phyloP scores from a whole-genome alignment of 1,140 invertebrate genomes.

The Dendrolimus kikuchii region DNA sequence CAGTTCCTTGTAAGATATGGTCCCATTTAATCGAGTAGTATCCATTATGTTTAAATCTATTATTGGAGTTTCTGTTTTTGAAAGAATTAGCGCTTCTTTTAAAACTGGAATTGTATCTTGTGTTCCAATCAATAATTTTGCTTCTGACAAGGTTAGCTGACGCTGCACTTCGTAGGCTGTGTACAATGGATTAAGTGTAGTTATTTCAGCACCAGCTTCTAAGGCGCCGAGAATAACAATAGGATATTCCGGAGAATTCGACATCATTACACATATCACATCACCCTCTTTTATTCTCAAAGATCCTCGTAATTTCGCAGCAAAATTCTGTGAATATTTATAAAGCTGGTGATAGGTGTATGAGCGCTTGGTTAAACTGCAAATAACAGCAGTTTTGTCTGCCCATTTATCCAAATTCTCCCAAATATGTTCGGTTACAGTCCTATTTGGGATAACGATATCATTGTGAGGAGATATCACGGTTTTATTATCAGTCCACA shows the following conservation, averaged over 20 bases:
- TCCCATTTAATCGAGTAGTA: slow-evolving; percentile 52
- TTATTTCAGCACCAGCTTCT: slow-evolving; percentile 80
- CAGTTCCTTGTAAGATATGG: slow-evolving; percentile 73
- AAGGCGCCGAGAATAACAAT: slow-evolving; percentile 78
- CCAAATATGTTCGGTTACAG: slow-evolving; percentile 75
- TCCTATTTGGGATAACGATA: slow-evolving; percentile 58
- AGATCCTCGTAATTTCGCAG: slow-evolving; percentile 75
- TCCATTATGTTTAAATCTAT: slow-evolving; percentile 54
- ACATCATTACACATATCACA: slow-evolving; percentile 78
- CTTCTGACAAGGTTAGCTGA: slow-evolving; percentile 77
- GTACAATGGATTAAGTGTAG: slow-evolving; percentile 86
- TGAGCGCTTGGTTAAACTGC: slow-evolving; percentile 77
- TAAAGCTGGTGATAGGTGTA: slow-evolving; percentile 80
- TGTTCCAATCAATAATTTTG: slow-evolving; percentile 78
- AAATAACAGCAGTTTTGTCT: slow-evolving; percentile 76
- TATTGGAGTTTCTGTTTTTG: slow-evolving; percentile 67
- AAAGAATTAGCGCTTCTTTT: slow-evolving; percentile 54
- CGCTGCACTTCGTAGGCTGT: slow-evolving; percentile 83
- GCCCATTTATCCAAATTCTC: slow-evolving; percentile 71
- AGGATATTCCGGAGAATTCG: slow-evolving; percentile 83
- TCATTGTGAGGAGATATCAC: slow-evolving; percentile 54
- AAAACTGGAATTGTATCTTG: slow-evolving; percentile 57
- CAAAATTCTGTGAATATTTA: slow-evolving; percentile 76
- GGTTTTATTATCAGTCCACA: slow-evolving; percentile 28
- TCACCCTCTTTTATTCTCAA: slow-evolving; percentile 79